Percentiles rank a stretch among this genome's conserved stretches.
These are phyloP conservation scores for Vicugna pacos DNA, from an alignment of 2,113 vertebrate genomes.

Conservation along the genomic window DNA sequence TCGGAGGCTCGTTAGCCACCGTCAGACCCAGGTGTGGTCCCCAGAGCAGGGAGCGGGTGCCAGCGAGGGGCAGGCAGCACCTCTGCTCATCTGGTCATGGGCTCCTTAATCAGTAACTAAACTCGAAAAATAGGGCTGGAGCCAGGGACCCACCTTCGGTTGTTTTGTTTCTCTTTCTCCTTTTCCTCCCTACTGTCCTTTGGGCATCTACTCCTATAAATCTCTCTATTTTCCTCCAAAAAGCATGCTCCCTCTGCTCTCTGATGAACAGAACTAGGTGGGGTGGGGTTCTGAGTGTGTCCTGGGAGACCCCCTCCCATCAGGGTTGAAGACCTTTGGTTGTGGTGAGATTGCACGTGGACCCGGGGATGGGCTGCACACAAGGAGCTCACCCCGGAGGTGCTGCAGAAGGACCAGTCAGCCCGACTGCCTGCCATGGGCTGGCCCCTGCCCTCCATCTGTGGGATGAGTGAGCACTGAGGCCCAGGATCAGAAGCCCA, in stretches of 20 bases:
- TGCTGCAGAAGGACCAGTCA: too few relatives aligned
- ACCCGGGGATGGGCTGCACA: fast-evolving
- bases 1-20: neutral
- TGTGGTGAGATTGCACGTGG: too few relatives aligned
- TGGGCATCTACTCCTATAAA: neutral
- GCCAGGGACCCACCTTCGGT: fast-evolving
- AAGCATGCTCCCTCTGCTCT: fast-evolving
- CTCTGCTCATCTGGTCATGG: neutral
- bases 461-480: too few relatives aligned
- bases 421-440: fast-evolving
- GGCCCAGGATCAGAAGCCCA: neutral
- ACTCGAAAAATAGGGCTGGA: neutral
- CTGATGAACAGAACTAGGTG: fast-evolving
- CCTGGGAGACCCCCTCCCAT: too few relatives aligned
- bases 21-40: fast-evolving
- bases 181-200: neutral
- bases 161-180: neutral
- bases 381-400: fast-evolving
- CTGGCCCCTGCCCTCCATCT: neutral
- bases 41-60: neutral
- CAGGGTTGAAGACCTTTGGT: too few relatives aligned
- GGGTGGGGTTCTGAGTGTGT: fast-evolving
- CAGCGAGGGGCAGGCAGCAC: fast-evolving
- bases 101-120: neutral
- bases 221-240: neutral